Evolutionary conservation across 2,888 invertebrate species (phyloP).

Genomic region (Chrysolina haemoptera): DNA sequence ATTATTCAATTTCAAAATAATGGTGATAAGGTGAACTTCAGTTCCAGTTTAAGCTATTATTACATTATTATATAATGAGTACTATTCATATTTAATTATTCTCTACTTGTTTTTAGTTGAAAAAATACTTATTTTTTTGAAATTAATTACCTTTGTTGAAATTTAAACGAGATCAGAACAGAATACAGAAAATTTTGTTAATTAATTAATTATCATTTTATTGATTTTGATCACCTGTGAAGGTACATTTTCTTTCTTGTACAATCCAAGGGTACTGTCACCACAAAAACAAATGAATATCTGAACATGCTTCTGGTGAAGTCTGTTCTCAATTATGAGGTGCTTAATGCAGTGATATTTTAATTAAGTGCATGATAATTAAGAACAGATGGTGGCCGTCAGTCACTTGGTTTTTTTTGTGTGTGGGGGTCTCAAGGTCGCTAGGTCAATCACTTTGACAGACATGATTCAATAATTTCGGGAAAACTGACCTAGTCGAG

Average conservation of each 20-base stretch:
- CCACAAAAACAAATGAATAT: slow-evolving; percentile 1
- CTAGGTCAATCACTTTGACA: slow-evolving; percentile 17
- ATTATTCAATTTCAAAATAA: no score
- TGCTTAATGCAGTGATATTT: slow-evolving; percentile 17
- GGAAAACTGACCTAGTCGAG: slow-evolving; percentile 15
- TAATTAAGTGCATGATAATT: slow-evolving; percentile 14
- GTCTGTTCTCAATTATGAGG: neutral
- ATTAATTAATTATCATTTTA: neutral
- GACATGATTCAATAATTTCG: slow-evolving; percentile 1
- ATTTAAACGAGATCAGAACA: no score
- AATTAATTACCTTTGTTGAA: no score
- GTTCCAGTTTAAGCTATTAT: no score
- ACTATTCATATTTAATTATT: no score
- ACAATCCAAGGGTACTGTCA: neutral
- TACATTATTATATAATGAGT: no score
- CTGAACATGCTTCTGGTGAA: neutral
- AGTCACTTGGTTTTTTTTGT: slow-evolving; percentile 7
- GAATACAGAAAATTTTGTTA: no score
- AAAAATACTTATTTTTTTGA: no score
- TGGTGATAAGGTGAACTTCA: no score
- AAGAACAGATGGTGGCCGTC: slow-evolving; percentile 9
- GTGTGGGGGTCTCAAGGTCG: slow-evolving; percentile 2
- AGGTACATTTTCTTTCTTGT: slow-evolving; percentile 17
- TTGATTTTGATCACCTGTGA: neutral
- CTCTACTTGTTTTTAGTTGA: no score